A percentile compares a stretch with the other conserved stretches of the same genome.
Conservation (phyloP, 2,797 vertebrate genomes). For the Pempheris klunzingeri region DNA sequence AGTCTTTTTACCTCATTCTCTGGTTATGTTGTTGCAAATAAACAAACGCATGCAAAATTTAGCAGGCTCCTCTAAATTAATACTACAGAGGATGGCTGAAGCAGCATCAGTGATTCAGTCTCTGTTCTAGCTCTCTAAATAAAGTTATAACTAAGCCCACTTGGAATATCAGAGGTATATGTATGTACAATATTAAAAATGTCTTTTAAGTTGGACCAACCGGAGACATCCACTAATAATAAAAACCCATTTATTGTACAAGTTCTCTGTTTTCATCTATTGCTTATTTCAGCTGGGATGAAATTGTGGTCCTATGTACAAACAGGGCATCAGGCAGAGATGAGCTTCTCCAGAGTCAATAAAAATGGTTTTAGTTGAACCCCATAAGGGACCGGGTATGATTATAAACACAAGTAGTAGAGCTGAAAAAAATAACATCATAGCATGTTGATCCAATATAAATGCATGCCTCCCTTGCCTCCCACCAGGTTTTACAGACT, state of each 20-base stretch:
- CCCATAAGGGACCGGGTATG: constrained; percentile 64
- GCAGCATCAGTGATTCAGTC: constrained; percentile 26
- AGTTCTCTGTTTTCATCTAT: constrained; percentile 51
- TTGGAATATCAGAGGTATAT: constrained; percentile 42
- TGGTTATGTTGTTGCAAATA: constrained; percentile 71
- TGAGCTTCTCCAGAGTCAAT: constrained; percentile 80
- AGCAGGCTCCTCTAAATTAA: constrained; percentile 76
- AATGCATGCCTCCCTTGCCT: constrained; percentile 78
- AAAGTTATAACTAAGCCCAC: constrained; percentile 23
- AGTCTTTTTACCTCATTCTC: constrained; percentile 65
- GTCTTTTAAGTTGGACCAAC: constrained; percentile 42
- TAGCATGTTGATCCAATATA: constrained; percentile 82
- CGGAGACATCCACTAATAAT: constrained; percentile 46
- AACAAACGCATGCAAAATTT: constrained; percentile 79
- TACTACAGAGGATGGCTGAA: constrained; percentile 51
- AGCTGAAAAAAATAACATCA: constrained; percentile 71
- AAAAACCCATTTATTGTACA: constrained; percentile 46
- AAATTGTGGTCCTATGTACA: constrained; percentile 61
- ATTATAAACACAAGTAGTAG: constrained; percentile 75
- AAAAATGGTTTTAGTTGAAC: constrained; percentile 78
- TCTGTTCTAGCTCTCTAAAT: constrained; percentile 45
- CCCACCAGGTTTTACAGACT: constrained; percentile 76
- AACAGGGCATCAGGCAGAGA: constrained; percentile 72
- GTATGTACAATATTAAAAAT: constrained; percentile 59
- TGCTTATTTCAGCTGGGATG: constrained; percentile 73